These are phyloP conservation scores for Tichodroma muraria DNA, from an alignment of 2,113 vertebrate genomes.

Conservation along the genomic window DNA sequence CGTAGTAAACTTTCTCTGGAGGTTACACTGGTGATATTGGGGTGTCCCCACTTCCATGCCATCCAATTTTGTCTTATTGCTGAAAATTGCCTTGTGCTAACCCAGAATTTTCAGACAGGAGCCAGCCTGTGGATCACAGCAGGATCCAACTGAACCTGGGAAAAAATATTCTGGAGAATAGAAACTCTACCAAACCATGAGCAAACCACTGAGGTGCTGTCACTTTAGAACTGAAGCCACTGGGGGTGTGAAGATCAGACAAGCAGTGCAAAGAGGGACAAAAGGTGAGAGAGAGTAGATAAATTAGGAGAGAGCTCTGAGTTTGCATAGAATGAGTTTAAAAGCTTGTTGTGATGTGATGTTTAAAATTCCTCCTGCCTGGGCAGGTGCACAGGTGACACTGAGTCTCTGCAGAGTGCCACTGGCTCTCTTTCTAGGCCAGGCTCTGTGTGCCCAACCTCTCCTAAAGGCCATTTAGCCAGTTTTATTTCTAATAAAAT, in stretches of 20 bases:
- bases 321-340: neutral
- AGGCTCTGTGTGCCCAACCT: neutral
- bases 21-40: neutral
- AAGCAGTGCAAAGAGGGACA: neutral
- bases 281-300: neutral
- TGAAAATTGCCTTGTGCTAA: neutral
- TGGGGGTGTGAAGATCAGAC: neutral
- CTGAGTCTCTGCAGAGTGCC: neutral
- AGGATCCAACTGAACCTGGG: neutral
- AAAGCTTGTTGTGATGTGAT: neutral
- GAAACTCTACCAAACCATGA: neutral
- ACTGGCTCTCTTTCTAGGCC: neutral
- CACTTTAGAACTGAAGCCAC: neutral
- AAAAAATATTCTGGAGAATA: neutral
- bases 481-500: neutral
- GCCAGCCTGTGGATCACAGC: neutral
- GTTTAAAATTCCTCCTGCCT: neutral
- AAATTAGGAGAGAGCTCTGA: neutral
- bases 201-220: neutral
- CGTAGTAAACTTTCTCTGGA: neutral
- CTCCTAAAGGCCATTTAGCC: neutral
- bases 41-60: neutral
- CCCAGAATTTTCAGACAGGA: neutral
- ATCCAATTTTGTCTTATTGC: neutral
- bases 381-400: neutral